Conservation (phyloP, 1,140 invertebrate species). For the Leptonema lineaticorne region DNA sequence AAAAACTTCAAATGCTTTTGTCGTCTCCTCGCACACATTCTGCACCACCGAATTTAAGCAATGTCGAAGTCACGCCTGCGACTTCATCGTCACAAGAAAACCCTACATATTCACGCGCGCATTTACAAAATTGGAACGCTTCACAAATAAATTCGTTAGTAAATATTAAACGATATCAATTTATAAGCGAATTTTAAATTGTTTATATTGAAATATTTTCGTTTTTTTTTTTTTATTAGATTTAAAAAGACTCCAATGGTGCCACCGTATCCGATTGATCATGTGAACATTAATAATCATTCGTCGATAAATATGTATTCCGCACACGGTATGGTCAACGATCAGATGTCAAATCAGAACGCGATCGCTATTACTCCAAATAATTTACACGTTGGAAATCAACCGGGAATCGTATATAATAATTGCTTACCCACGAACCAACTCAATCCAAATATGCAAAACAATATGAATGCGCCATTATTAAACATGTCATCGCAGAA, state of each 20-base stretch:
- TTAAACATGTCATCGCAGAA: constrained; percentile 29
- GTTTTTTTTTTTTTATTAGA: too few species aligned
- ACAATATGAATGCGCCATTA: constrained; percentile 33
- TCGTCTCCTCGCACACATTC: constrained; percentile 29
- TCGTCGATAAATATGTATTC: constrained; percentile 25
- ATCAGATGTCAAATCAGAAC: constrained; percentile 18
- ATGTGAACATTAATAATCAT: constrained; percentile 26
- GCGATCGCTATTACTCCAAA: constrained; percentile 19
- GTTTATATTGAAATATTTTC: too few species aligned
- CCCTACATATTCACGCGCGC: constrained; percentile 24
- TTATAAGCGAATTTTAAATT: constrained; percentile 1
- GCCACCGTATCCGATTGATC: constrained; percentile 24
- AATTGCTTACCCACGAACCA: constrained; percentile 27
- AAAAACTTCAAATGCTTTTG: constrained; percentile 30
- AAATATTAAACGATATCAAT: neutral
- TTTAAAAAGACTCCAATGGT: constrained; percentile 29
- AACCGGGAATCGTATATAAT: constrained; percentile 27
- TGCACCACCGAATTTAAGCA: constrained; percentile 26
- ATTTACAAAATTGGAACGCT: constrained; percentile 30
- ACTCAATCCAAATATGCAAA: constrained; percentile 32
- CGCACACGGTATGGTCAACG: neutral
- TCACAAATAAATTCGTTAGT: constrained; percentile 23
- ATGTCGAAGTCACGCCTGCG: constrained; percentile 9
- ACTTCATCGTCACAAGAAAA: constrained; percentile 18
- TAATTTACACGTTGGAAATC: constrained; percentile 26